Percentiles rank a stretch among this genome's conserved stretches.
Evolutionary conservation across 2,888 invertebrate species (phyloP).

Genomic region (Cristatella mucedo): DNA sequence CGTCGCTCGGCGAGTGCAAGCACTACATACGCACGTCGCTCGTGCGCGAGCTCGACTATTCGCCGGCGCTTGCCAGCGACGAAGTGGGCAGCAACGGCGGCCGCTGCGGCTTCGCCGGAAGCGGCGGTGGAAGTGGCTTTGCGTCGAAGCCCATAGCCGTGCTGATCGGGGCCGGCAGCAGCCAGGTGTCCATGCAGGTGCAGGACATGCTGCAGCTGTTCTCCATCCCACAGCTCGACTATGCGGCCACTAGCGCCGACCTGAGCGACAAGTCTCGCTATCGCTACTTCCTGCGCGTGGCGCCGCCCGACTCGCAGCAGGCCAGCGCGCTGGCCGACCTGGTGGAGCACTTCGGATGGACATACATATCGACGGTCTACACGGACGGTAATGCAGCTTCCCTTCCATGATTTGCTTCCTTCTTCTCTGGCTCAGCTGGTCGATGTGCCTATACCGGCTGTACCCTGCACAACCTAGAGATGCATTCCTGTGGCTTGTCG

Average conservation of each 20-base stretch:
- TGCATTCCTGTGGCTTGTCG: too few species aligned
- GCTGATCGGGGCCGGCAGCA: slow-evolving; percentile 58
- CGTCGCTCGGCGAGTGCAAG: slow-evolving; percentile 60
- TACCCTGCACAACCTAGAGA: neutral
- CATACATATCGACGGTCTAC: slow-evolving; percentile 58
- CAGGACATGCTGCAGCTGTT: slow-evolving; percentile 60
- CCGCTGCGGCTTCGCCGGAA: too few species aligned
- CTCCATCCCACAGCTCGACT: slow-evolving; percentile 52
- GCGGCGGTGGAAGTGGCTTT: too few species aligned
- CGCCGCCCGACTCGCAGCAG: slow-evolving; percentile 61
- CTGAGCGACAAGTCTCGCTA: slow-evolving; percentile 58
- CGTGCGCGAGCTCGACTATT: too few species aligned
- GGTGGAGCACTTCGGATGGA: slow-evolving; percentile 48
- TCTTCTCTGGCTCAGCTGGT: neutral
- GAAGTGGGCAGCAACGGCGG: too few species aligned
- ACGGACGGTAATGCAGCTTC: slow-evolving; percentile 58
- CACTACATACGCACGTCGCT: slow-evolving; percentile 57
- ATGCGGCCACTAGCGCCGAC: slow-evolving; percentile 59
- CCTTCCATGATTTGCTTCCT: too few species aligned
- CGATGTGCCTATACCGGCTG: too few species aligned
- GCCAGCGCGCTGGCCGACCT: slow-evolving; percentile 54
- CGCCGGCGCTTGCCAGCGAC: too few species aligned
- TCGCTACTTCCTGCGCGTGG: slow-evolving; percentile 60
- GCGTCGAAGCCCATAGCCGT: slow-evolving; percentile 46
- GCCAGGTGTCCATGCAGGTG: slow-evolving; percentile 51